These are phyloP conservation scores for Intellagama lesueurii DNA, from an alignment of 2,797 vertebrate genomes.

Conservation along the genomic window DNA sequence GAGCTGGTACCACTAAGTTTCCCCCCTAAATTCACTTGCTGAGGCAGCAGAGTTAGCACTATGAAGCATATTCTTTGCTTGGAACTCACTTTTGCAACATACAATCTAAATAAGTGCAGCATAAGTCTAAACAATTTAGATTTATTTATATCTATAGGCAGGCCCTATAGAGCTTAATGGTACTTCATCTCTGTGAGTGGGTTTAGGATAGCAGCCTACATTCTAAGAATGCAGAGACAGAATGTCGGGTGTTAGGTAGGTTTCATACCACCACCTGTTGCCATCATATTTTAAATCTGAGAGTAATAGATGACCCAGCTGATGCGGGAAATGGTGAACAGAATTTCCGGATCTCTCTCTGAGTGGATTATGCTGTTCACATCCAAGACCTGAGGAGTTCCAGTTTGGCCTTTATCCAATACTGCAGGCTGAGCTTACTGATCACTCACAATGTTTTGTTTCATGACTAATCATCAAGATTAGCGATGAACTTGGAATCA, in stretches of 20 bases:
- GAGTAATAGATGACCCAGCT: neutral
- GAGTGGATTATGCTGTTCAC: neutral
- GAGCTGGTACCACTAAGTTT: neutral
- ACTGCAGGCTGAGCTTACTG: constrained; percentile 24
- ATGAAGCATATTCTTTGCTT: neutral
- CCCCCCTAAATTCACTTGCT: neutral
- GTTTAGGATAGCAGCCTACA: neutral
- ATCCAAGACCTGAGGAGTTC: neutral
- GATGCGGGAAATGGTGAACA: neutral
- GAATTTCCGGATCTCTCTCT: neutral
- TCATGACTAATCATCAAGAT: constrained; percentile 5
- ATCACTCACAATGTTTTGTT: constrained; percentile 15
- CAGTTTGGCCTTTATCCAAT: constrained; percentile 9
- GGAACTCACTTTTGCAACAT: neutral
- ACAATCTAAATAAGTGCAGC: too few species aligned
- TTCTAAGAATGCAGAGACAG: neutral
- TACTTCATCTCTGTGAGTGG: neutral
- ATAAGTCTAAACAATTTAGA: neutral
- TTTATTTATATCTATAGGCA: neutral
- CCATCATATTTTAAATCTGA: neutral
- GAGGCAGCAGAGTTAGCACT: neutral
- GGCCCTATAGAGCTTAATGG: neutral
- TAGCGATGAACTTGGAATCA: constrained; percentile 1
- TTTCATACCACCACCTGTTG: neutral
- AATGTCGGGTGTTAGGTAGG: neutral